These are phyloP conservation scores for Ibycter americanus DNA, from an alignment of 2,797 vertebrate genomes.

Conservation along the genomic window DNA sequence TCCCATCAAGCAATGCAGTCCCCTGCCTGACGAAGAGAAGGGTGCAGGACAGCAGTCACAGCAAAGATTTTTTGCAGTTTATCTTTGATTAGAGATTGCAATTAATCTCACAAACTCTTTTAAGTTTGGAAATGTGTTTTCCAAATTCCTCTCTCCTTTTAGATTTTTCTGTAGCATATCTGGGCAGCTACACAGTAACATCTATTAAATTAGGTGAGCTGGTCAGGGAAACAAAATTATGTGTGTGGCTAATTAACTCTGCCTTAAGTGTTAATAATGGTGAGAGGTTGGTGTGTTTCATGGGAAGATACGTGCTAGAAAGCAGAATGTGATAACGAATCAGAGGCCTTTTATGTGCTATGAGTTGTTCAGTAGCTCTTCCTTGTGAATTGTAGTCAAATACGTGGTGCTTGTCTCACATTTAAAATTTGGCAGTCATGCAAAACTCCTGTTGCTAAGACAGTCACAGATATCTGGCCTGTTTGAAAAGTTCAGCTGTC, in stretches of 20 bases:
- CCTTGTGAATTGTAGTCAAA: not conserved
- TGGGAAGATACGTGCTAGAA: not conserved
- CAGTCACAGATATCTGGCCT: not conserved
- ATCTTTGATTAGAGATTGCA: not conserved
- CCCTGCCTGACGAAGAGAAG: not conserved
- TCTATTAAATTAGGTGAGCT: not conserved
- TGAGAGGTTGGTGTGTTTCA: not conserved
- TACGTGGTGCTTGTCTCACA: not conserved
- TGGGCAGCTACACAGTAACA: not conserved
- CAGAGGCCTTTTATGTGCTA: not conserved
- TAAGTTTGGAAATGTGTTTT: not conserved
- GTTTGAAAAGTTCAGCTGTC: not conserved
- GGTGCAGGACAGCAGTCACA: not conserved
- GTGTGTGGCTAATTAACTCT: not conserved
- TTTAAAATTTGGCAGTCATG: not conserved
- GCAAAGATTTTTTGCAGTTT: not conserved
- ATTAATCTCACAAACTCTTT: not conserved
- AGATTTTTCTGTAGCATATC: not conserved
- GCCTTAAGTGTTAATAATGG: not conserved
- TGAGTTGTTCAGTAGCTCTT: not conserved
- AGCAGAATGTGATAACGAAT: not conserved
- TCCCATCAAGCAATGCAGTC: not conserved
- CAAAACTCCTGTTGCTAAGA: not conserved
- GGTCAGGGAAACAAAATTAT: not conserved
- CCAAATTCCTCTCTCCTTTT: fast-evolving